Base-by-base conservation (phyloP, 2,113 vertebrate genomes). In the Eira barbara region DNA sequence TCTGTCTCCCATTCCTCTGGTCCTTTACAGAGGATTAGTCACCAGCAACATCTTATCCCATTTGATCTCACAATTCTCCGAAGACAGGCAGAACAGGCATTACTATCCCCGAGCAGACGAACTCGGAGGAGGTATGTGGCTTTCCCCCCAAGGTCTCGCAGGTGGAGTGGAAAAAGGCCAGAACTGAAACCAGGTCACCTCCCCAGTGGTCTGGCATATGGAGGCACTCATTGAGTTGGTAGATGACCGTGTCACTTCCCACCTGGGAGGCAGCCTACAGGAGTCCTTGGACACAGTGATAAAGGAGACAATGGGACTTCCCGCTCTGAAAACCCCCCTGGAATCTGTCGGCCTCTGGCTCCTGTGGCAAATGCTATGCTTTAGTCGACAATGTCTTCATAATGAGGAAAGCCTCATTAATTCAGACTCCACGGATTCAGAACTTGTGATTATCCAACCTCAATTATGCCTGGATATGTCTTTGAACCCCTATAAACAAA, bases 171-270 rank as follows among this genome's bases (percentile, higher is more conserved):
- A 55, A 78, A 52, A 80, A 73, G 57, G 73, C 65, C 49, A 76
- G 45, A 74, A 49, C 47, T 34, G 36, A 92, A 57, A 6, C 31
- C 29, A 36, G 65, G 6, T 39, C 39, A 15, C 15, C 42, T 78
- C 34, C 27, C 78, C 4, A 9, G 73, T 5, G 17, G 99, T 99
- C 57, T 99, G 99, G 98, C 97, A 99, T 69, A 99, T 99, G 99
- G 99, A 99, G 7, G 98, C 99, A 2, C 99, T 99, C n/a, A 99
- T 99, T 3, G 99, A 99, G 95, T 99, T 99, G 0, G 98, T 99
- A 5, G 99, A 99, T 63, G 99, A 99, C 98, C 98, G 99, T 42
- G 99, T 99, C 25, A 31, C 73, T 42, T 81, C 34, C 18, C 52
- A 31, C 10, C 78, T 29, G 21, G 29, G n/a, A 76, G 80, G 34